phyloP scores from a whole-genome alignment of 2,888 invertebrate genomes.

The Leistus spinibarbis region DNA sequence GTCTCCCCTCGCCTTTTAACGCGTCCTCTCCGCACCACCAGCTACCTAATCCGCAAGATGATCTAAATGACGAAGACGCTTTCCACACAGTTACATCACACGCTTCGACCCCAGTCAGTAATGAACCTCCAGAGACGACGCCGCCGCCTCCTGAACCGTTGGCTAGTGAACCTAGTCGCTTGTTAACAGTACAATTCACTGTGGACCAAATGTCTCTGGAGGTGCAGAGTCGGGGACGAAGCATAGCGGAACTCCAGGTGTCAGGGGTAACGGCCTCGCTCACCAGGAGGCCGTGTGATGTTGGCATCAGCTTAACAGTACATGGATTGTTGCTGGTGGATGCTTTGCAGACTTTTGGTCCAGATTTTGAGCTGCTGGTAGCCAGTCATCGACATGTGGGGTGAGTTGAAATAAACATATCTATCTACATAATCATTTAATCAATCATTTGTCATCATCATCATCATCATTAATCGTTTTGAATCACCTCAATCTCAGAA shows the following conservation, averaged over 20 bases:
- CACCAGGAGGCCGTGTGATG: slow-evolving; percentile 75
- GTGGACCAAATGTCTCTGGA: slow-evolving; percentile 87
- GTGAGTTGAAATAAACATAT: slow-evolving; percentile 56
- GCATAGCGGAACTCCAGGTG: slow-evolving; percentile 92
- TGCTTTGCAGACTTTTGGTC: slow-evolving; percentile 93
- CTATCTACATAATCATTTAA: slow-evolving; percentile 21
- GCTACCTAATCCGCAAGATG: slow-evolving; percentile 27
- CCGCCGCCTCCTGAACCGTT: slow-evolving; percentile 50
- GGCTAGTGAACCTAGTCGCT: slow-evolving; percentile 49
- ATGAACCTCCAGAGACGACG: slow-evolving; percentile 23
- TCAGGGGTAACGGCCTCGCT: slow-evolving; percentile 82
- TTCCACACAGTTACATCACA: neutral
- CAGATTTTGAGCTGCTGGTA: slow-evolving; percentile 91
- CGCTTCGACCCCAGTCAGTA: slow-evolving; percentile 16
- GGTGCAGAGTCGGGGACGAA: slow-evolving; percentile 83
- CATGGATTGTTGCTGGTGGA: slow-evolving; percentile 92
- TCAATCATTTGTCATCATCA: neutral
- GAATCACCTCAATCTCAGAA: slow-evolving; percentile 48
- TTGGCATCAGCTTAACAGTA: slow-evolving; percentile 82
- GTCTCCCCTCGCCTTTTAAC: slow-evolving; percentile 58
- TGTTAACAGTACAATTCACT: slow-evolving; percentile 83
- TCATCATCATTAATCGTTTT: slow-evolving; percentile 53
- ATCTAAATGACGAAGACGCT: neutral
- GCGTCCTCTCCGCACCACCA: slow-evolving; percentile 40
- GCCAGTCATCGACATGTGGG: slow-evolving; percentile 95